Conservation (phyloP, 2,797 vertebrate species). For the Pseudocheirus occidentalis region DNA sequence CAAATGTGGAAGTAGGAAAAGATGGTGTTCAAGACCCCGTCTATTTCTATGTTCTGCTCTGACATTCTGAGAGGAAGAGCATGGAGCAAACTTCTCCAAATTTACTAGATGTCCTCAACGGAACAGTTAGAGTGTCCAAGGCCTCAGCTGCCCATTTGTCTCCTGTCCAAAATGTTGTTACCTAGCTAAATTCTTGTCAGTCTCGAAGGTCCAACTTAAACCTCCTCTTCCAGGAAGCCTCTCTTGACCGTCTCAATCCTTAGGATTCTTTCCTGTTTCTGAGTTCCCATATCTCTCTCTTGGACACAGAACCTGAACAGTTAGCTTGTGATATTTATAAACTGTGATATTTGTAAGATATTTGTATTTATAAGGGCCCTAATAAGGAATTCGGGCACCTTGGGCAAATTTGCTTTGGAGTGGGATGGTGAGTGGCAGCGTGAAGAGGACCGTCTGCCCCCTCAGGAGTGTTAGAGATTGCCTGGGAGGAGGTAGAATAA, state of each 20-base stretch:
- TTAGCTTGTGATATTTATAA: background rate
- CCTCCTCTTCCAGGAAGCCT: background rate
- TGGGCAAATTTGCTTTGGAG: background rate
- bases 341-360: background rate
- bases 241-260: background rate
- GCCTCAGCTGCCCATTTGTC: background rate
- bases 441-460: background rate
- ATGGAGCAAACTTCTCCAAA: background rate
- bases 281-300: background rate
- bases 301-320: background rate
- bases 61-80: background rate
- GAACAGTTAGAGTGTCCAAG: background rate
- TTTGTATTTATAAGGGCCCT: background rate
- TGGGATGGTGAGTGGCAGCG: background rate
- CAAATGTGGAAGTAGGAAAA: background rate
- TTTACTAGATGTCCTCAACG: background rate
- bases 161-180: background rate
- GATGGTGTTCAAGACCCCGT: background rate
- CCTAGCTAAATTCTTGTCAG: background rate
- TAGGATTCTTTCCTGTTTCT: background rate
- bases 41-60: background rate
- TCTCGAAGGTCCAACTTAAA: background rate
- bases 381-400: background rate
- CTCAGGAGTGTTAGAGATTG: background rate
- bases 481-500: background rate